Evolutionary conservation across 2,113 vertebrate species (phyloP).

Genomic region (Tyto alba): DNA sequence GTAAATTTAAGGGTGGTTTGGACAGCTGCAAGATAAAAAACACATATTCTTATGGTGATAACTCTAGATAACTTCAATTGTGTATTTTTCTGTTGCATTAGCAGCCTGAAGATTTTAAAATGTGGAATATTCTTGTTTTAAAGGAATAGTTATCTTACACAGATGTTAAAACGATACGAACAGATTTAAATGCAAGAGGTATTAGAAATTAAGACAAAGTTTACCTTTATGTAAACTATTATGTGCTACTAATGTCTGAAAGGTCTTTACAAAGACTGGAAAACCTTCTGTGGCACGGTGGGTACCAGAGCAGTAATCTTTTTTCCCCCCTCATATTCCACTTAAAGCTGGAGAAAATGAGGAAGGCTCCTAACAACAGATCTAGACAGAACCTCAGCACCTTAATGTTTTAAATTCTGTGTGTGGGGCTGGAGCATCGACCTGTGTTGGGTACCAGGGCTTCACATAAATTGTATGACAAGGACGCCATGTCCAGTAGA

Average conservation of each 20-base stretch:
- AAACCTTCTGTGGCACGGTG: background rate
- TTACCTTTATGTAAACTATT: background rate
- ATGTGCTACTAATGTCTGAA: background rate
- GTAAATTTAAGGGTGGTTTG: slow-evolving; percentile 93
- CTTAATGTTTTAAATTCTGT: background rate
- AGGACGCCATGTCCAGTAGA: background rate
- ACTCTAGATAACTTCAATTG: background rate
- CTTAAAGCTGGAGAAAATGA: background rate
- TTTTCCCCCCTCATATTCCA: background rate
- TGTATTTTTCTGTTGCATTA: background rate
- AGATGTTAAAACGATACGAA: background rate
- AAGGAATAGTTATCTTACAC: background rate
- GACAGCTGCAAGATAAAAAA: slow-evolving; percentile 77
- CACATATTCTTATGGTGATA: background rate
- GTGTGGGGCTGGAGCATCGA: background rate
- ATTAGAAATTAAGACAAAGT: background rate
- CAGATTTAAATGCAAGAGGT: background rate
- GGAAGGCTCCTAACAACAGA: background rate
- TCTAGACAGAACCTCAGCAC: background rate
- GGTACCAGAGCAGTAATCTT: background rate
- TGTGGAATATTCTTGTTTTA: background rate
- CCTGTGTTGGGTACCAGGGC: background rate
- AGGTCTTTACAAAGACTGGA: background rate
- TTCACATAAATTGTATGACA: background rate
- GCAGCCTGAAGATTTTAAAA: background rate